Conservation (phyloP, 53 echinoderm and acorn worm species). For the Actinopyga echinites region DNA sequence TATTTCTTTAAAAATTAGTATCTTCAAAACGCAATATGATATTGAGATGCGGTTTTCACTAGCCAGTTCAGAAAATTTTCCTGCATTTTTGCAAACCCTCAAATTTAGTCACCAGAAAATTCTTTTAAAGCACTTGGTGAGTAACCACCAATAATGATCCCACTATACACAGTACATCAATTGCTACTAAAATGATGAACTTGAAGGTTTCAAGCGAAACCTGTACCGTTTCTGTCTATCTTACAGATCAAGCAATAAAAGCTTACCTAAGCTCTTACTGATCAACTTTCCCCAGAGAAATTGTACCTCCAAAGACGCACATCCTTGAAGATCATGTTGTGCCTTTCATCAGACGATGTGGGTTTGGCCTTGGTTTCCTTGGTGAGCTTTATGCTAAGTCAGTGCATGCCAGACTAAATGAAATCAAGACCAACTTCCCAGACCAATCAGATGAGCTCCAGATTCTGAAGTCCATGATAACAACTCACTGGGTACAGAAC, state of each 20-base stretch:
- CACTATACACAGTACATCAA: no score
- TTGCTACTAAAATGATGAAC: no score
- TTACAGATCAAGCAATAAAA: neutral
- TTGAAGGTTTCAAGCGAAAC: no score
- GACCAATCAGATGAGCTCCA: constrained; percentile 26
- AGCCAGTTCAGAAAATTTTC: no score
- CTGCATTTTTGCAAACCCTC: no score
- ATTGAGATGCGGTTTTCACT: no score
- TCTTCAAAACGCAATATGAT: no score
- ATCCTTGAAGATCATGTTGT: constrained; percentile 37
- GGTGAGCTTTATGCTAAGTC: constrained; percentile 27
- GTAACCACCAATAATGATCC: no score
- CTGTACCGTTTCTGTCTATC: no score
- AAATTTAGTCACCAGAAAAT: no score
- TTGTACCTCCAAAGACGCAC: constrained; percentile 36
- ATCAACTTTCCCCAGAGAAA: constrained; percentile 1
- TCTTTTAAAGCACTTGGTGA: no score
- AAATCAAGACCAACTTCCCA: constrained; percentile 4
- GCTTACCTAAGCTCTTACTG: neutral
- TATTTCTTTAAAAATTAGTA: no score
- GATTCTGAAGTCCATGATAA: constrained; percentile 13
- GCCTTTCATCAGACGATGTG: constrained; percentile 21
- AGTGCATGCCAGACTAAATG: constrained; percentile 27
- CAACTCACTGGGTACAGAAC: constrained; percentile 33
- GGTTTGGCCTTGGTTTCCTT: constrained; percentile 31